Base-by-base conservation (phyloP, 2,797 vertebrate genomes). In the Dipus sagitta region DNA sequence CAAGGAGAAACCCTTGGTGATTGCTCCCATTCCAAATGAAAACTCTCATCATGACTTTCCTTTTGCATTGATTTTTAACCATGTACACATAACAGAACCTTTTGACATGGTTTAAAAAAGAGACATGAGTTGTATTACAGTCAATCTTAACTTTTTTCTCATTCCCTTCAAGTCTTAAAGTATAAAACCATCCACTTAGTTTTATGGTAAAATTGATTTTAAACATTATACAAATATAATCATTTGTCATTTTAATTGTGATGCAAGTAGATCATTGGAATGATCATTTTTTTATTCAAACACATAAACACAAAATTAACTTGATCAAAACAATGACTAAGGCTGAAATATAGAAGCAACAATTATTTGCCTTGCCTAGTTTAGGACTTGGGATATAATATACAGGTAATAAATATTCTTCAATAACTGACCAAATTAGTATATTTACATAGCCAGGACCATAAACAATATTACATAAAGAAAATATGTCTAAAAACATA, bases 1-100 rank as follows among this genome's bases (percentile, higher is more conserved):
- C 5, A 85, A 71, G 65, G 30, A 68, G 30, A 95, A 92, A 79
- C 18, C 38, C 47, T 80, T 70, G n/a, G 84, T 80, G 68, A 95
- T 68, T 14, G 82, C 92, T 95, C 88, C 24, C 32, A 92, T 67
- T 83, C 11, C 47, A 92, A 93, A 74, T 90, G 67, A 95, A 95
- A 96, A 60, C 2, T 2, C 4, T 68, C 60, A 3, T 72, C 71
- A 54, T 83, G n/a, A 71, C 9, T 54, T 92, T 91, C 62, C 74
- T 87, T 23, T 65, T 71, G 60, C 3, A 62, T 86, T 96, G 86
- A 6, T 64, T 95, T 97, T 65, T 23, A 89, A 26, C 72, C 23
- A 75, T 54, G 78, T 42, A 74, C 4, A 77, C 20, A 0, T 58
- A 71, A 70, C 38, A 11, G 42, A 81, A 79, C 62, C 2, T 88